Percentiles rank a stretch among this genome's conserved stretches.
Conservation (phyloP, 2,888 invertebrate genomes). For the Xanthorhoe spadicearia region DNA sequence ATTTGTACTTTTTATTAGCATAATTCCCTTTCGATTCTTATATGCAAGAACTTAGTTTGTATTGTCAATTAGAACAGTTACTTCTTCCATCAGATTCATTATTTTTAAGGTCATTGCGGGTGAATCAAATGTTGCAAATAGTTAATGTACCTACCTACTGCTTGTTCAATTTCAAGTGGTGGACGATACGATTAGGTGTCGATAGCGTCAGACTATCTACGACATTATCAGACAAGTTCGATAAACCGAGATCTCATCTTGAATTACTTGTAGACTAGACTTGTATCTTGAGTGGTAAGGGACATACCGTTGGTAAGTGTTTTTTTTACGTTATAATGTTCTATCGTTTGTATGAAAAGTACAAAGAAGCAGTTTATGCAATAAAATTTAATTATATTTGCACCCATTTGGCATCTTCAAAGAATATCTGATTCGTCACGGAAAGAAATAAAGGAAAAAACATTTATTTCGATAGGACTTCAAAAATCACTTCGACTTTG, state of each 20-base stretch:
- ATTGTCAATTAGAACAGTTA: too few species aligned
- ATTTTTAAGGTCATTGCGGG: too few species aligned
- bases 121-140: too few species aligned
- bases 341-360: conserved; percentile 9
- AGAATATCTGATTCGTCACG: too few species aligned
- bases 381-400: neutral
- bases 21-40: too few species aligned
- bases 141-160: neutral
- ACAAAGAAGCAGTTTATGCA: conserved; percentile 19
- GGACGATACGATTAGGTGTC: neutral
- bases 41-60: too few species aligned
- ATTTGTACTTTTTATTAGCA: neutral
- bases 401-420: too few species aligned
- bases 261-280: conserved; percentile 29
- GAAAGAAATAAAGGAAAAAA: too few species aligned
- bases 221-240: conserved; percentile 15
- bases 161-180: conserved; percentile 3
- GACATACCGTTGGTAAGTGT: conserved; percentile 28
- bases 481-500: too few species aligned
- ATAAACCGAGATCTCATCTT: conserved; percentile 27
- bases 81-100: too few species aligned
- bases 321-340: too few species aligned
- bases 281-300: conserved; percentile 26
- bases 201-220: neutral
- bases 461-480: too few species aligned